Base-by-base conservation (phyloP, 2,888 invertebrate species). In the Macaria notata region DNA sequence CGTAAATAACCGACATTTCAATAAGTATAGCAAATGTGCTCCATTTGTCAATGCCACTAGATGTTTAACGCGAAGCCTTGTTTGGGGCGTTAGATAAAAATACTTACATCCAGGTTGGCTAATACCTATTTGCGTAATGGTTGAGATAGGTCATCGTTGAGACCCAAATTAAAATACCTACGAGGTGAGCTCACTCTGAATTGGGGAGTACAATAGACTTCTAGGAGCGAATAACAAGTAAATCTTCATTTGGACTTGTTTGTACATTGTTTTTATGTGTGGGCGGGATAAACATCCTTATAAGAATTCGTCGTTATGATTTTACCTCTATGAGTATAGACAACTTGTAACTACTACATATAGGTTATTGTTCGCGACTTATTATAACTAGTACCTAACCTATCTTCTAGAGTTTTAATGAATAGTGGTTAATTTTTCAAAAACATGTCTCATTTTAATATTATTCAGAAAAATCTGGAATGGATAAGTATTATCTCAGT, bases 101-200 rank as follows among this genome's bases (percentile, higher is more conserved):
- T 62, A n/a, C n/a, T n/a, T n/a, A 66, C 52, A 61, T 59, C 53
- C 59, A 63, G 49, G 59, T 62, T 50, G 38, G 53, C 51, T 58
- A 58, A 52, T 65, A 51, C 61, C 57, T 65, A 63, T 67, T 67
- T 65, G 58, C 62, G 63, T 65, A 63, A 65, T 56, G 63, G 63
- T 67, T 67, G 67, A 63, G 67, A 67, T 67, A 67, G 67, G 67
- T 67, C 67, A 67, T 62, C 59, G 63, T 59, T 63, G 63, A 61
- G 65, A 61, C 63, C 62, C 56, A 62, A 67, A 67, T 67, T 63
- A 61, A 64, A 62, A 65, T 65, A 62, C 51, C 52, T 63, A 59
- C 59, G 57, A 47, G 62, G 57, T 67, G 63, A 67, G 57, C 57
- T 67, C 65, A 67, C 59, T 3, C 48, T 41, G 39, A 44, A 45